Conservation (phyloP, 2,888 invertebrate genomes). For the Sturmia bella region DNA sequence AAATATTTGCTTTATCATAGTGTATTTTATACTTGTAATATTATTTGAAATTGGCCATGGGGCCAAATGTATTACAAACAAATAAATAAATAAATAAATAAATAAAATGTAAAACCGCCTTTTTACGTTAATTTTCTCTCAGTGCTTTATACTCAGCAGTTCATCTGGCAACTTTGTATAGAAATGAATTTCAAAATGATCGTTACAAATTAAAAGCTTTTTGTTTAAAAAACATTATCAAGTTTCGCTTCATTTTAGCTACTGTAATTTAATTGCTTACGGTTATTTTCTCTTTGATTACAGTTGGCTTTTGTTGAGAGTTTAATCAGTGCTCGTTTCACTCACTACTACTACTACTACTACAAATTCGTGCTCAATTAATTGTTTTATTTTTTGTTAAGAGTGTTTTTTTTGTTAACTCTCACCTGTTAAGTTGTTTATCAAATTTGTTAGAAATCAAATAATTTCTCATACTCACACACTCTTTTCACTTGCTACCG, state of each 20-base stretch:
- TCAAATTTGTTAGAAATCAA: no score
- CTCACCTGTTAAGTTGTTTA: no score
- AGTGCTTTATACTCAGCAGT: neutral
- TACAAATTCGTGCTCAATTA: neutral
- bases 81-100: neutral
- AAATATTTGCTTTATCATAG: no score
- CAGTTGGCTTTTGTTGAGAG: slow-evolving; percentile 2
- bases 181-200: slow-evolving; percentile 10
- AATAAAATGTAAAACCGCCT: neutral
- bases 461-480: no score
- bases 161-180: slow-evolving; percentile 35
- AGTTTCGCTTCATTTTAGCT: neutral
- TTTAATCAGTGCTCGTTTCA: slow-evolving; percentile 6
- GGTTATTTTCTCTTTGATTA: slow-evolving; percentile 38
- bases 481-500: no score
- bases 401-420: no score
- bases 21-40: no score
- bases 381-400: no score
- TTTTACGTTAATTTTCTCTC: slow-evolving; percentile 6
- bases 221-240: slow-evolving; percentile 5
- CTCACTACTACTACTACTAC: no score
- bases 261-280: slow-evolving; percentile 40
- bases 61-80: no score
- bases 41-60: no score
- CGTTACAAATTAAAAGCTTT: slow-evolving; percentile 56